Evolutionary conservation across 1,140 invertebrate species (phyloP).

Genomic region (Brachionus manjavacas): DNA sequence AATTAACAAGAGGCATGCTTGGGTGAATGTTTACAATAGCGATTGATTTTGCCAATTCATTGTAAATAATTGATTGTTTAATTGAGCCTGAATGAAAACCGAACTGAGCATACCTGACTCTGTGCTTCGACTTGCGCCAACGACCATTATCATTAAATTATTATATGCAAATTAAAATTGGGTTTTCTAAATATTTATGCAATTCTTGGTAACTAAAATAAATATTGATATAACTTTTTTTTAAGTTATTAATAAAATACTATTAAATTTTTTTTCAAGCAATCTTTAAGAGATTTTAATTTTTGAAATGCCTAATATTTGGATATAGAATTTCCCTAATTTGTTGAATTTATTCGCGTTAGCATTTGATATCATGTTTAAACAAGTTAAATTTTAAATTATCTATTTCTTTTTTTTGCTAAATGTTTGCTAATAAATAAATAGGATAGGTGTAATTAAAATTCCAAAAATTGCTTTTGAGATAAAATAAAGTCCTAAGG

Average conservation of each 20-base stretch:
- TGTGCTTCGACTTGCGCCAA: background rate
- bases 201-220: constrained; percentile 30
- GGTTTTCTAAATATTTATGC: constrained; percentile 18
- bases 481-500: background rate
- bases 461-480: background rate
- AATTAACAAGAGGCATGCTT: background rate
- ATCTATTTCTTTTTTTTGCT: background rate
- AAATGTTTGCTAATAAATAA: background rate
- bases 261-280: background rate
- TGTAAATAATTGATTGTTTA: background rate
- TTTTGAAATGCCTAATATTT: background rate
- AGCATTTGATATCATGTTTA: background rate
- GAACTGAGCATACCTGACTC: background rate
- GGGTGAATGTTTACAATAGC: background rate
- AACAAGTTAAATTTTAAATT: background rate
- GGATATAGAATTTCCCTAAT: background rate
- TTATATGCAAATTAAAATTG: background rate
- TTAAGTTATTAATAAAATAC: background rate
- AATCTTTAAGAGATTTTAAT: background rate
- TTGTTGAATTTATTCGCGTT: background rate
- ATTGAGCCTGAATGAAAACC: background rate
- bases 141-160: background rate
- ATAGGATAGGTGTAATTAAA: constrained; percentile 8
- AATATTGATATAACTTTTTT: constrained; percentile 6
- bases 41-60: background rate